Conservation (phyloP, 2,888 invertebrate genomes). For the Anodontia alba region DNA sequence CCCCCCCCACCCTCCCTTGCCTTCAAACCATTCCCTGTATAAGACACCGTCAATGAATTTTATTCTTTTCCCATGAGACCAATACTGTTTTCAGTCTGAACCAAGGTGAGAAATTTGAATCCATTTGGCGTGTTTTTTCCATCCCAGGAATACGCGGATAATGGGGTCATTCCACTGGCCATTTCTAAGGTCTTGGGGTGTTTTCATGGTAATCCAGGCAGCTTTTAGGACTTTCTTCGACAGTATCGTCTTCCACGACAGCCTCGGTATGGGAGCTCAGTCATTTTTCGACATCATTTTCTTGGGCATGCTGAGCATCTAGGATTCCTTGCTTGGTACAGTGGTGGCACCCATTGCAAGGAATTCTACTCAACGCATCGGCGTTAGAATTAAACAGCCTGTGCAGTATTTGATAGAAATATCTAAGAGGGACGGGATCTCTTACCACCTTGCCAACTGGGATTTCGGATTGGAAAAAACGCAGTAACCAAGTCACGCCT, state of each 20-base stretch:
- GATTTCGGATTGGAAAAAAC: slow-evolving; percentile 44
- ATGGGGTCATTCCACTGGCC: slow-evolving; percentile 17
- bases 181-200: neutral
- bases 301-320: neutral
- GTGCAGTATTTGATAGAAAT: slow-evolving; percentile 16
- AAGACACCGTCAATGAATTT: neutral
- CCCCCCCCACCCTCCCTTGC: no score
- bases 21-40: neutral
- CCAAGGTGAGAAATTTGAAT: slow-evolving; percentile 11
- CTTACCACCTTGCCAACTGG: slow-evolving; percentile 46
- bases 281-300: neutral
- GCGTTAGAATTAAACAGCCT: neutral
- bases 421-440: slow-evolving; percentile 31
- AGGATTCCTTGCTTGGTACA: neutral
- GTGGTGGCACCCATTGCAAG: neutral
- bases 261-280: neutral
- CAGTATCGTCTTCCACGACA: neutral
- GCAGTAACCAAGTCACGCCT: slow-evolving; percentile 38
- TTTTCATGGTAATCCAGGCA: slow-evolving; percentile 6
- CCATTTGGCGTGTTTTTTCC: slow-evolving; percentile 8
- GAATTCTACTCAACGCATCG: neutral
- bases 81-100: neutral
- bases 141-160: neutral
- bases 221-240: neutral
- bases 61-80: slow-evolving; percentile 10